phyloP scores from a whole-genome alignment of 2,888 invertebrate genomes.

The Cheilosia vernalis region DNA sequence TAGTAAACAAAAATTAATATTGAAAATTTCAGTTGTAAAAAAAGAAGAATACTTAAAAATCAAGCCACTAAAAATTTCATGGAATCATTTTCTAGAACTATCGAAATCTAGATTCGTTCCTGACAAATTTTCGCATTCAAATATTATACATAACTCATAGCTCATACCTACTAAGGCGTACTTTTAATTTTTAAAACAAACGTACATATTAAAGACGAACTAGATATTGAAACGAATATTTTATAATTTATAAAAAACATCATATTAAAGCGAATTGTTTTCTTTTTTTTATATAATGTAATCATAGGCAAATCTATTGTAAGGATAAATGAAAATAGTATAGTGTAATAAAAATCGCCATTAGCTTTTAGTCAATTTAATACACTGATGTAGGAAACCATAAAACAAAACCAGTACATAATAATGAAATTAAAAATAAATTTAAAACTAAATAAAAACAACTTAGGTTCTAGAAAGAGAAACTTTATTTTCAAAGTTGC shows the following conservation, averaged over 20 bases:
- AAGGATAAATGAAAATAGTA: slow-evolving; percentile 52
- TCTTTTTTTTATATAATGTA: slow-evolving; percentile 54
- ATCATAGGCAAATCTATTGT: slow-evolving; percentile 60
- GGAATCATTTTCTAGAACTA: slow-evolving; percentile 40
- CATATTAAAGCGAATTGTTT: slow-evolving; percentile 69
- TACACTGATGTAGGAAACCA: slow-evolving; percentile 63
- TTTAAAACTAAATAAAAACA: slow-evolving; percentile 38
- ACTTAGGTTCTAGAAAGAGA: slow-evolving; percentile 45
- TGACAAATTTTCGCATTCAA: slow-evolving; percentile 53
- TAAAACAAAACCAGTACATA: slow-evolving; percentile 41
- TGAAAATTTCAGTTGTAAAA: slow-evolving; percentile 46
- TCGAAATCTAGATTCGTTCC: slow-evolving; percentile 64
- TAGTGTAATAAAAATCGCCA: slow-evolving; percentile 70
- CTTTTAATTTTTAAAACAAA: slow-evolving; percentile 41
- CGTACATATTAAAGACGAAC: slow-evolving; percentile 69
- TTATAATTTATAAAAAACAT: slow-evolving; percentile 36
- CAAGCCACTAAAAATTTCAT: slow-evolving; percentile 5
- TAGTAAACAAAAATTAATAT: slow-evolving; percentile 29
- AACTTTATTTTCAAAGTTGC: slow-evolving; percentile 75
- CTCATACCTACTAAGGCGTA: slow-evolving; percentile 45
- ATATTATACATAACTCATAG: slow-evolving; percentile 44
- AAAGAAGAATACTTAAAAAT: slow-evolving; percentile 23
- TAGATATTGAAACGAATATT: slow-evolving; percentile 65
- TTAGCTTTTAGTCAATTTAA: slow-evolving; percentile 75
- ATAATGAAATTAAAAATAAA: slow-evolving; percentile 46